A percentile compares a stretch with the other conserved stretches of the same genome.
These are phyloP conservation scores for Lepus americanus DNA, from an alignment of 2,113 vertebrate species.

Conservation along the genomic window DNA sequence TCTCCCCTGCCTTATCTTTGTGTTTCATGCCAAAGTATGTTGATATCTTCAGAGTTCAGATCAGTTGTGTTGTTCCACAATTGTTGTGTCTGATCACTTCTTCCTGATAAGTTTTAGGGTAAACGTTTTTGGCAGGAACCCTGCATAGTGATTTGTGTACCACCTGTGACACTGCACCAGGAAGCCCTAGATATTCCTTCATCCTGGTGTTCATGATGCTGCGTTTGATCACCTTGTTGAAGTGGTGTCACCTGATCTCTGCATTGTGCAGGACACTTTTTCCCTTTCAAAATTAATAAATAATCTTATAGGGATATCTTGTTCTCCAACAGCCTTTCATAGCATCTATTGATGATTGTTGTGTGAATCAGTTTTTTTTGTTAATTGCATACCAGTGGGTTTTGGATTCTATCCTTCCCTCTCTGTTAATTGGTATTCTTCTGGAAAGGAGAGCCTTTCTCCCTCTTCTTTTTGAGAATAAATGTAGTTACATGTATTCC, in stretches of 20 bases:
- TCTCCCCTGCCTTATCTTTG: background rate
- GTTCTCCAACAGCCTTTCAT: background rate
- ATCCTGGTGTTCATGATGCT: background rate
- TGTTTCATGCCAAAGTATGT: conserved; percentile 33
- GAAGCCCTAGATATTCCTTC: background rate
- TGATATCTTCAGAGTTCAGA: conserved; percentile 19
- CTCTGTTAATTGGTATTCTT: background rate
- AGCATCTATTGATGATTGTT: background rate
- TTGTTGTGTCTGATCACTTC: conserved; percentile 13
- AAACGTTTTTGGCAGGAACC: background rate
- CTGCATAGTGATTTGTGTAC: background rate
- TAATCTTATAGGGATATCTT: background rate
- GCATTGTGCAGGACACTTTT: background rate
- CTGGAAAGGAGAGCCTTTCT: background rate
- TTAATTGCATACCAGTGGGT: background rate
- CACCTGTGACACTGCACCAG: background rate
- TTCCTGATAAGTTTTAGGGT: background rate
- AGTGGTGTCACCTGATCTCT: background rate
- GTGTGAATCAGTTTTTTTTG: background rate
- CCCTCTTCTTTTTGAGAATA: background rate
- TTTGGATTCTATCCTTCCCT: background rate
- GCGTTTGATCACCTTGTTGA: background rate
- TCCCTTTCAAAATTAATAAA: background rate
- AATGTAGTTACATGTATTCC: background rate
- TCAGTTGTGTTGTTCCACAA: background rate